These are phyloP conservation scores for Paralinhomoeus sp. DNA, from an alignment of 2,888 invertebrate species.

Conservation along the genomic window DNA sequence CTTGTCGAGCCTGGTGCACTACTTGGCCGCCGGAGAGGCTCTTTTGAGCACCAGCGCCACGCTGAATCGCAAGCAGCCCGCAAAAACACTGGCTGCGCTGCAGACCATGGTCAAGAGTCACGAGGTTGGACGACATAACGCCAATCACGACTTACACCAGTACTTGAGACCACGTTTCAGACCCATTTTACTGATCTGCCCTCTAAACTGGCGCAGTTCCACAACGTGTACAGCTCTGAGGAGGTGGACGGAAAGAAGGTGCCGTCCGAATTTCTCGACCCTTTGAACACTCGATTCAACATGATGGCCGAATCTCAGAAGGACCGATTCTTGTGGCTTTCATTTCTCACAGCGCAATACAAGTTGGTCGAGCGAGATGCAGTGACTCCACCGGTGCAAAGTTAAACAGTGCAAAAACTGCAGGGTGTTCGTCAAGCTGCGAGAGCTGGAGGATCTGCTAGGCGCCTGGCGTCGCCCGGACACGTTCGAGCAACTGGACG, in stretches of 20 bases:
- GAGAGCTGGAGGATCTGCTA: neutral
- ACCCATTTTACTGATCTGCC: conserved; percentile 11
- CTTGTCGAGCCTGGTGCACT: neutral
- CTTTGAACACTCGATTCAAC: conserved; percentile 6
- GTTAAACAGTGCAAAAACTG: too few species aligned
- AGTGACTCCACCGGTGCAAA: too few species aligned
- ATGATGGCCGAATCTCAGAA: neutral
- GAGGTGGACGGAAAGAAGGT: conserved; percentile 11
- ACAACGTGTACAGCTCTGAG: conserved; percentile 1
- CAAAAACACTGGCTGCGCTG: conserved; percentile 4
- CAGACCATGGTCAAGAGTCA: neutral
- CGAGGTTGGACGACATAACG: conserved; percentile 1
- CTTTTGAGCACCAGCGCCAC: conserved; percentile 7
- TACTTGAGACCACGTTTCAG: conserved; percentile 5
- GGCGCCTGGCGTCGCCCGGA: neutral
- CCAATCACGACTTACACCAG: too few species aligned
- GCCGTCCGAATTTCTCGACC: conserved; percentile 13
- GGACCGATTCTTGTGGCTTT: neutral
- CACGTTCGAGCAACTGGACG: neutral
- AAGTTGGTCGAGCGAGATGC: too few species aligned
- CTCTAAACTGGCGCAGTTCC: conserved; percentile 8
- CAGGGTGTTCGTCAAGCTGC: neutral
- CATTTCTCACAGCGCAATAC: neutral
- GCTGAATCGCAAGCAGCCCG: conserved; percentile 9
- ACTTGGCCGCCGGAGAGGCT: neutral